These are phyloP conservation scores for Sprattus sprattus DNA, from an alignment of 2,113 vertebrate genomes.

Conservation along the genomic window DNA sequence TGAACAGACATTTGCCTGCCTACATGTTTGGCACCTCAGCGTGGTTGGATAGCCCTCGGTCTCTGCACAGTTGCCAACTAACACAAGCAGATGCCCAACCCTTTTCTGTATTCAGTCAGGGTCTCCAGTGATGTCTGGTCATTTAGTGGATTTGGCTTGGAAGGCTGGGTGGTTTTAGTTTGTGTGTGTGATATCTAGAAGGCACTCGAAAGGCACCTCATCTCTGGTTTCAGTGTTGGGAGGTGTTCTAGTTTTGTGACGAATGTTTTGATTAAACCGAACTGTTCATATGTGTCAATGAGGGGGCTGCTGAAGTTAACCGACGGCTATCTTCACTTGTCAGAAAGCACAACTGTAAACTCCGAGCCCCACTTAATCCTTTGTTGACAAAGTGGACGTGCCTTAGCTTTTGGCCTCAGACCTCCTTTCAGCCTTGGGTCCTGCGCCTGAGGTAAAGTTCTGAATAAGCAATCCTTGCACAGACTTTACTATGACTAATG, in stretches of 20 bases:
- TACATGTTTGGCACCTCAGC: not conserved
- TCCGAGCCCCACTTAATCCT: not conserved
- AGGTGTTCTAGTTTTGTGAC: not conserved
- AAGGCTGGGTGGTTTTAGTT: not conserved
- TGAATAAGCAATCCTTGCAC: not conserved
- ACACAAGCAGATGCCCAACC: not conserved
- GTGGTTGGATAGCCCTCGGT: not conserved
- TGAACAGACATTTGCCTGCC: not conserved
- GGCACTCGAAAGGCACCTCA: not conserved
- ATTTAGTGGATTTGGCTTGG: not conserved
- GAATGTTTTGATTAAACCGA: not conserved
- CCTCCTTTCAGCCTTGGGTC: not conserved
- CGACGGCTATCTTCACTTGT: not conserved
- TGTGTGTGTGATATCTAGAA: not conserved
- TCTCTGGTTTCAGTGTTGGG: not conserved
- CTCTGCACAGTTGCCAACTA: not conserved
- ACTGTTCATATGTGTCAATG: not conserved
- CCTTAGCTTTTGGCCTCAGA: not conserved
- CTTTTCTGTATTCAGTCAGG: not conserved
- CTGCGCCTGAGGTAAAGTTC: not conserved
- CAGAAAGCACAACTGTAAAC: not conserved
- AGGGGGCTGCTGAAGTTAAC: no score
- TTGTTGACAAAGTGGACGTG: constrained; percentile 1
- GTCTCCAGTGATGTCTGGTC: not conserved
- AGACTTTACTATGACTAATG: not conserved